Evolutionary conservation across 1,140 invertebrate genomes (phyloP).

Genomic region (Chymomyza costata): DNA sequence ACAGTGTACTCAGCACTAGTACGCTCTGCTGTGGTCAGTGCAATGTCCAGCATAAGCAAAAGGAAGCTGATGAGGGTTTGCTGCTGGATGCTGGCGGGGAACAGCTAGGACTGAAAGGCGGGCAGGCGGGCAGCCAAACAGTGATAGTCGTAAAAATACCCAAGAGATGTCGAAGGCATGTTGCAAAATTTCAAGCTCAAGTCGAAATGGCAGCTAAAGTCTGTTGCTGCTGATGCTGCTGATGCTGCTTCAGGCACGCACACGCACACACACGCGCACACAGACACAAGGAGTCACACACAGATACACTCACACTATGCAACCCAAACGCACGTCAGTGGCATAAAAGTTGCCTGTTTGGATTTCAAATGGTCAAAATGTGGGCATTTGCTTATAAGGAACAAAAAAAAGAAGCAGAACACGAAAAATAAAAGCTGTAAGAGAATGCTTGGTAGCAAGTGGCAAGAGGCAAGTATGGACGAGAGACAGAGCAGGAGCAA

Average conservation of each 20-base stretch:
- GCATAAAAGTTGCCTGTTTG: slow-evolving; percentile 68
- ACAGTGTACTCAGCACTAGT: too few species aligned
- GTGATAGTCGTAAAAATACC: slow-evolving; percentile 65
- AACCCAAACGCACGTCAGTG: slow-evolving; percentile 39
- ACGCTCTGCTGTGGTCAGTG: slow-evolving; percentile 29
- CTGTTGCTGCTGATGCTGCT: slow-evolving; percentile 21
- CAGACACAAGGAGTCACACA: slow-evolving; percentile 14
- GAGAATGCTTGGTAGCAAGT: too few species aligned
- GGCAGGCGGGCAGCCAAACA: slow-evolving; percentile 21
- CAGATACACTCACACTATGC: slow-evolving; percentile 4
- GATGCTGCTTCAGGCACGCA: slow-evolving; percentile 1
- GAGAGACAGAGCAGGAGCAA: neutral
- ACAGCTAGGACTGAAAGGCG: neutral
- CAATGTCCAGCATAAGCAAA: slow-evolving; percentile 18
- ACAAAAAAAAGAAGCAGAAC: slow-evolving; percentile 8
- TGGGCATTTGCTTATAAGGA: slow-evolving; percentile 60
- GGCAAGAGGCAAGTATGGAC: too few species aligned
- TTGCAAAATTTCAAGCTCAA: slow-evolving; percentile 70
- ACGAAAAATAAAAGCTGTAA: slow-evolving; percentile 18
- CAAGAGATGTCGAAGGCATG: slow-evolving; percentile 70
- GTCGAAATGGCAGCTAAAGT: slow-evolving; percentile 49
- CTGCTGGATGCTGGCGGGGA: neutral
- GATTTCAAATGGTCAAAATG: slow-evolving; percentile 70
- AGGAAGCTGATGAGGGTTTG: too few species aligned
- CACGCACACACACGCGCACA: slow-evolving; percentile 10